Evolutionary conservation across 2,113 vertebrate genomes (phyloP), one percentile per base, ranked within the genome.

Genomic region (Austrofundulus limnaeus): DNA sequence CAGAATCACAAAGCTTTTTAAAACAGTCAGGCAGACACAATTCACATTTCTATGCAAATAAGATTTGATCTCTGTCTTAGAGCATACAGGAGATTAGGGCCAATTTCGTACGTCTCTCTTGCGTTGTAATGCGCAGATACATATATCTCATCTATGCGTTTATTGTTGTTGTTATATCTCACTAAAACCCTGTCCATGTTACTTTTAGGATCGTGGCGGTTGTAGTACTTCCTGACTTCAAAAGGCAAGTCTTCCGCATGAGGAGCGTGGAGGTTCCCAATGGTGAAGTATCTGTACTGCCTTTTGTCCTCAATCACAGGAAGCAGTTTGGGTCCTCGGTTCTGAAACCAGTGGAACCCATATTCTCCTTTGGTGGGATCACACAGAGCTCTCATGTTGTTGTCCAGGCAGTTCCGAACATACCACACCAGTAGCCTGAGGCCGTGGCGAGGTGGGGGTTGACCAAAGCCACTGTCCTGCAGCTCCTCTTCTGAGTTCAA

Each of bases 171-270:
- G 71, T 86, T 88, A 34, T 82, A 88, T 69, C 42, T 88, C 55
- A 91, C 88, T 66, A 91, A 17, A 37, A 91, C 60, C 66, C 91
- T 80, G 85, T 92, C 91, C 82, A 31, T 80, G 79, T 92, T 92
- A 50, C 87, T 92, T 3, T 39, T 1, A 9, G 57, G 70, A 51
- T 90, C 3, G 0, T 45, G 61, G 42, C 5, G 82, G 69, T 90
- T 24, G 69, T 90, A 90, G 66, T 89, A 69, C 42, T 39, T 65
- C 42, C 64, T 83, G 34, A 91, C 85, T 1, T 87, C 70, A 12
- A 70, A 48, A 0, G 91, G 90, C 47, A 92, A 75, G 23, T 88
- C 67, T 0, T 51, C 0, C 0, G 90, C 81, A 3, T 70, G 57
- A 5, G 15, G 61, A 21, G 52, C 41, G 59, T 90, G 3, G 19